Conservation (phyloP, 2,888 invertebrate species). For the Busseola fusca region DNA sequence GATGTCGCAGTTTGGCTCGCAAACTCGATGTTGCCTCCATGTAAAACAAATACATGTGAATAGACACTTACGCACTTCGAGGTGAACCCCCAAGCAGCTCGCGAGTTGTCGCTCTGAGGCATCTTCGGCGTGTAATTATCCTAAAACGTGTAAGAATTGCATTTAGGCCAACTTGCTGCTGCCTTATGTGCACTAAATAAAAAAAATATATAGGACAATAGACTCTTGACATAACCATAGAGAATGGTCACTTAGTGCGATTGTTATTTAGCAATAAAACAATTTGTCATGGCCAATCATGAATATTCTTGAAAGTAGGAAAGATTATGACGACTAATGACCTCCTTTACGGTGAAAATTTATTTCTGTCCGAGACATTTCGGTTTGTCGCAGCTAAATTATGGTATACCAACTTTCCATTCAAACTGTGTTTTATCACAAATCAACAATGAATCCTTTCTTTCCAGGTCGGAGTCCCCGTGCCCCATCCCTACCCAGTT, state of each 20-base stretch:
- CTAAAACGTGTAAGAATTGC: background rate
- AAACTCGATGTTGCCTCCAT: too few relatives aligned
- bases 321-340: background rate
- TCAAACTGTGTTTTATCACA: background rate
- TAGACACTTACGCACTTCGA: too few relatives aligned
- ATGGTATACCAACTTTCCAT: background rate
- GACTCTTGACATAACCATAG: background rate
- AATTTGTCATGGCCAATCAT: background rate
- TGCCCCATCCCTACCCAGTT: slow-evolving; percentile 85
- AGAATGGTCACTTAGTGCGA: background rate
- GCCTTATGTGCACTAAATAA: too few relatives aligned
- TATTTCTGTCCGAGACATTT: background rate
- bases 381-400: background rate
- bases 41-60: too few relatives aligned
- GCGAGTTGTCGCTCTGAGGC: too few relatives aligned
- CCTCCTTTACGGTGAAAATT: background rate
- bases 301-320: background rate
- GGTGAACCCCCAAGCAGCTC: too few relatives aligned
- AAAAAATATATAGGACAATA: background rate
- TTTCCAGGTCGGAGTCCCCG: slow-evolving; percentile 81
- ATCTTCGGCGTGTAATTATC: too few relatives aligned
- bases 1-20: too few relatives aligned
- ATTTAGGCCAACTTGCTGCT: background rate
- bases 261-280: background rate
- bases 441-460: background rate